A percentile compares a stretch with the other conserved stretches of the same genome.
phyloP scores from a whole-genome alignment of 2,113 vertebrate genomes.

The Cavia porcellus region DNA sequence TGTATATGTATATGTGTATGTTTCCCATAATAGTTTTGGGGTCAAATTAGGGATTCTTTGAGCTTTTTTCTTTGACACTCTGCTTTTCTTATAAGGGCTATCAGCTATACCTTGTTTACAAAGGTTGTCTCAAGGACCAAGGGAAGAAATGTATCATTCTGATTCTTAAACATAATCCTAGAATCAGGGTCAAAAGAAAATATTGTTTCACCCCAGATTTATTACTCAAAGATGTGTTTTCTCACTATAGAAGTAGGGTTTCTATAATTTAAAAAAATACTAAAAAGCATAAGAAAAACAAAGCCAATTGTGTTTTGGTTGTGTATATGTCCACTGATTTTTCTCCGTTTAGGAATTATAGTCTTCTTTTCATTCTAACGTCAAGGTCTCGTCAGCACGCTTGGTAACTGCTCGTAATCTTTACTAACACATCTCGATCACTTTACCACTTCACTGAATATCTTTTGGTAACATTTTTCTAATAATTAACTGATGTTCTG shows the following conservation, averaged over 20 bases:
- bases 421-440: neutral
- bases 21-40: neutral
- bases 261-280: constrained; percentile 37
- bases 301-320: neutral
- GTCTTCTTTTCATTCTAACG: neutral
- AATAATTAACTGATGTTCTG: neutral
- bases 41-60: neutral
- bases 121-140: neutral
- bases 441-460: neutral
- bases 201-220: constrained; percentile 10
- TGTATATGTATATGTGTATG: rapidly evolving
- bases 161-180: constrained; percentile 17
- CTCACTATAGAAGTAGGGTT: constrained; percentile 9
- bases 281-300: neutral
- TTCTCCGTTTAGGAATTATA: constrained; percentile 7
- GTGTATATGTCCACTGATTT: neutral
- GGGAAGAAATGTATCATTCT: constrained; percentile 32
- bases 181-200: neutral
- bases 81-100: neutral
- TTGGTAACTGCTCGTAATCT: neutral
- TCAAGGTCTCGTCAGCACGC: neutral
- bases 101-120: neutral
- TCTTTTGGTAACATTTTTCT: constrained; percentile 11
- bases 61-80: neutral
- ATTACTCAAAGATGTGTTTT: constrained; percentile 22